Conservation (phyloP, 2,888 invertebrate species). For the Leucophenga montana region DNA sequence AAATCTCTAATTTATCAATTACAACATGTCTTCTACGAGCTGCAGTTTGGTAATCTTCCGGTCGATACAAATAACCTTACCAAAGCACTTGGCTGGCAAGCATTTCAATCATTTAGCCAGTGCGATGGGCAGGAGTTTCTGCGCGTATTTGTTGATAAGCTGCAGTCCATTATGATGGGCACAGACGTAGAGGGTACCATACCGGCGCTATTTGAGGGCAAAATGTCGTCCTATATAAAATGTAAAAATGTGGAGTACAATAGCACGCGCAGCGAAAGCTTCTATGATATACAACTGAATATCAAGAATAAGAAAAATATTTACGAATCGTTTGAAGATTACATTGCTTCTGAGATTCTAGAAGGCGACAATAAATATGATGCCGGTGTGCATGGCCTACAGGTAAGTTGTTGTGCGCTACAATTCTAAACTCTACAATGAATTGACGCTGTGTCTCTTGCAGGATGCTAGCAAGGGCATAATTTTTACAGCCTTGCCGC, state of each 20-base stretch:
- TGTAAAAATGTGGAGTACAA: constrained; percentile 98
- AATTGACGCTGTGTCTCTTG: constrained; percentile 17
- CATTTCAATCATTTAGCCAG: constrained; percentile 99
- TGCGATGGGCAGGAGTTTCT: constrained; percentile 95
- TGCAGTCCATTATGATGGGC: constrained; percentile 99
- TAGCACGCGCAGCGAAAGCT: constrained; percentile 96
- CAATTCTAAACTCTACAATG: not conserved
- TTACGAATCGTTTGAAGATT: constrained; percentile 96
- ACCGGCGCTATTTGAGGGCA: constrained; percentile 97
- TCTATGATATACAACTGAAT: constrained; percentile 98
- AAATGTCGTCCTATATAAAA: constrained; percentile 98
- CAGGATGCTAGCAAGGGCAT: constrained; percentile 99
- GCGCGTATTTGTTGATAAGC: constrained; percentile 92
- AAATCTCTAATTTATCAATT: constrained; percentile 92
- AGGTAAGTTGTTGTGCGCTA: constrained; percentile 52
- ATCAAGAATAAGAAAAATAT: constrained; percentile 98
- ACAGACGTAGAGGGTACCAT: constrained; percentile 98
- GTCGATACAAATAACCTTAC: constrained; percentile 99
- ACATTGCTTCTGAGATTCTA: constrained; percentile 92
- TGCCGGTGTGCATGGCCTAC: constrained; percentile 92
- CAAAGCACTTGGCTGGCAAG: constrained; percentile 99
- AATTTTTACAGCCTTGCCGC: constrained; percentile 95
- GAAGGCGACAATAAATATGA: constrained; percentile 99
- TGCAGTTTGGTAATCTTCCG: constrained; percentile 97
- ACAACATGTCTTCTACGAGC: constrained; percentile 97